Percentiles rank a stretch among this genome's conserved stretches.
These are phyloP conservation scores for Zaprionus davidi DNA, from an alignment of 1,140 invertebrate species.

Conservation along the genomic window DNA sequence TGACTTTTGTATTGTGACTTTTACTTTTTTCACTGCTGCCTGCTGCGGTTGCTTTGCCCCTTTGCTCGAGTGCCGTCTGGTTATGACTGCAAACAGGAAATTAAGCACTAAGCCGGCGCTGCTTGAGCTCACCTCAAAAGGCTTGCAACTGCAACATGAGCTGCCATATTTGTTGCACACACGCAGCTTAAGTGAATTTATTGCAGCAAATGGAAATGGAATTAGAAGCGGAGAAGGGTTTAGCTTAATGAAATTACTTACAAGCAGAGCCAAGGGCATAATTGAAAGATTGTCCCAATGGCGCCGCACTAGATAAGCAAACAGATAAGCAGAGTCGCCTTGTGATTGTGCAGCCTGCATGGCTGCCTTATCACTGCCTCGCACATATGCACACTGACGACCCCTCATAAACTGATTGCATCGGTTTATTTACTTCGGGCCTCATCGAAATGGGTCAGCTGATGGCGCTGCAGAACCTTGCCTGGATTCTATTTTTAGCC, in stretches of 20 bases:
- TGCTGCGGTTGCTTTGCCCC: too few relatives aligned
- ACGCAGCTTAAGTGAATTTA: constrained; percentile 52
- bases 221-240: background rate
- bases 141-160: too few relatives aligned
- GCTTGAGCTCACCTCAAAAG: too few relatives aligned
- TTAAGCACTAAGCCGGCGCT: constrained; percentile 50
- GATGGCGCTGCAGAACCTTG: background rate
- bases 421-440: background rate
- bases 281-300: background rate
- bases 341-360: too few relatives aligned
- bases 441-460: background rate
- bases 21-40: background rate
- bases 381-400: too few relatives aligned
- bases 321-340: background rate
- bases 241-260: background rate
- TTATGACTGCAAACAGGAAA: constrained; percentile 45
- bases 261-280: background rate
- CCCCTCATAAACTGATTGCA: background rate
- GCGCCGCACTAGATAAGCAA: background rate
- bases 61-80: too few relatives aligned
- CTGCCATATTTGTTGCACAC: background rate
- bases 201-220: constrained; percentile 37
- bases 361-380: too few relatives aligned
- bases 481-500: constrained; percentile 5
- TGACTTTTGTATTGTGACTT: constrained; percentile 29